Base-by-base conservation (phyloP, 64 coral and sea anemone species). In the Dendrophyllia cribrosa region DNA sequence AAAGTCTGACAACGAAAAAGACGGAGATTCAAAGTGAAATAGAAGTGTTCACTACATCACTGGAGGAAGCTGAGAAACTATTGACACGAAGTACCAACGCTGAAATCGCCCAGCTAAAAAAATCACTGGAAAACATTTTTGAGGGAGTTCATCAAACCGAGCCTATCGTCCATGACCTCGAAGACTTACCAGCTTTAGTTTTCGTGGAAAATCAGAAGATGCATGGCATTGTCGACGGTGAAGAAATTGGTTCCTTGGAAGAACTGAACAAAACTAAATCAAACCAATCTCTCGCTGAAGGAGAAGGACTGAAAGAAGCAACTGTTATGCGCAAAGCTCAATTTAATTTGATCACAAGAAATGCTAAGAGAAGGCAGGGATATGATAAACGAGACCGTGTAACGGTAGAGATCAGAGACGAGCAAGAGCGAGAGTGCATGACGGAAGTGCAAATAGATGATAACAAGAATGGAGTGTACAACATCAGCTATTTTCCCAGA, bases 21-120 rank as follows among this genome's bases (percentile, higher is more conserved):
- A 91, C 70, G 13, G 91, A 92, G 24, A 48, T 95, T 13, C 56
- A 56, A 43, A 72, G 53, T 21, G 34, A 92, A 24, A 46, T 92
- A 19, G 51, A 24, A 12, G 88, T 81, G 23, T 83, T 89, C 52
- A 74, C 73, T 1, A 25, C 51, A 46, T 86, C 89, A n/a, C 75
- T 95, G 4, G 20, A 91, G 5, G 23, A 92, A 9, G 83, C 89
- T 11, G 94, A 92, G 1, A 89, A 92, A 43, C 66, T 95, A 1
- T 75, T 95, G 19, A 53, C 58, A n/a, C 79, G 88, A 69, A 26
- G 89, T 14, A 75, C 87, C 21, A 83, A 86, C 14, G 9, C 11
- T 23, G 94, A 87, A 53, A 16, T 95, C n/a, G 43, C 86, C 7
- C 89, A 95, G n/a, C 62, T 95, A 19, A 92, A 85, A 21, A 88